These are phyloP conservation scores for Monodelphis domestica DNA, from an alignment of 2,797 vertebrate genomes.

Conservation along the genomic window DNA sequence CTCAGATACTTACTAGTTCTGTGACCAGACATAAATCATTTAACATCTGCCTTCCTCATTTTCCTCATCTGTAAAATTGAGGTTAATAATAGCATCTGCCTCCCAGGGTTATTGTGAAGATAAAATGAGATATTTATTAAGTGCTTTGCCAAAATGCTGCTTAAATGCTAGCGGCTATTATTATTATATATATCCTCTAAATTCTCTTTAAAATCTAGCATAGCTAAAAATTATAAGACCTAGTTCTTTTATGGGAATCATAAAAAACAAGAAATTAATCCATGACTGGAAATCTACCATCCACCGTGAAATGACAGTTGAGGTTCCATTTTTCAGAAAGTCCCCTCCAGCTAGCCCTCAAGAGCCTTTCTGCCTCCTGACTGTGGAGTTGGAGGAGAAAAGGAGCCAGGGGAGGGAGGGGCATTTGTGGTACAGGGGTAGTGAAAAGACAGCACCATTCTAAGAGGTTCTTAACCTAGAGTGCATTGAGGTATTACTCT, in stretches of 20 bases:
- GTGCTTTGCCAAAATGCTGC: neutral
- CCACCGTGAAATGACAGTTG: neutral
- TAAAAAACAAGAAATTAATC: neutral
- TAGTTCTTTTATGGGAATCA: neutral
- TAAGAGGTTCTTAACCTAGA: no score
- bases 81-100: neutral
- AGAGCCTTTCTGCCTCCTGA: neutral
- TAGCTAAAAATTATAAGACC: constrained; percentile 30
- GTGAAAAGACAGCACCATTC: no score
- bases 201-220: constrained; percentile 5
- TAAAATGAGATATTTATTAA: neutral
- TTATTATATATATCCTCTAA: neutral
- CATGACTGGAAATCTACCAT: neutral
- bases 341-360: no score
- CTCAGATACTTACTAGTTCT: neutral
- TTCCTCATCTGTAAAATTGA: neutral
- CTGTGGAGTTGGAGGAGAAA: neutral
- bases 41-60: neutral
- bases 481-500: neutral
- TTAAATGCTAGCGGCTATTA: neutral
- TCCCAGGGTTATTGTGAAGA: neutral
- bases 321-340: neutral
- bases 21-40: neutral
- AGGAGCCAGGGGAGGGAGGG: neutral
- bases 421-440: no score